phyloP scores from a whole-genome alignment of 2,797 vertebrate genomes.

The Sebastes melanostomus region DNA sequence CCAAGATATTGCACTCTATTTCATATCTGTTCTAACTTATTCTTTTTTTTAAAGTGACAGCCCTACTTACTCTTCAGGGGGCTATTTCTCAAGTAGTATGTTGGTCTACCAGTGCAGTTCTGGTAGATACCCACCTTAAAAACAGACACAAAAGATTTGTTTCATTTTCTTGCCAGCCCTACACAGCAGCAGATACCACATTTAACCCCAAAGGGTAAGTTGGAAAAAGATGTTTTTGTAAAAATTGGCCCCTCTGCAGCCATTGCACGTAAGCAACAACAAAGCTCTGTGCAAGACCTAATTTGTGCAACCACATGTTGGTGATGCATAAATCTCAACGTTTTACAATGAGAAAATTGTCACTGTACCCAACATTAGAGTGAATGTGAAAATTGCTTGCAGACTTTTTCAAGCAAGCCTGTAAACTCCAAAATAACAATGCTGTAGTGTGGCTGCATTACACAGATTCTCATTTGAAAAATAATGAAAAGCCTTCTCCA shows the following conservation, averaged over 20 bases:
- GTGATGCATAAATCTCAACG: background rate
- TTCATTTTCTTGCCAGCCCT: background rate
- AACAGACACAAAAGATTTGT: background rate
- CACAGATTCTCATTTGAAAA: background rate
- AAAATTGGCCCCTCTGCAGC: background rate
- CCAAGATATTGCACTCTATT: background rate
- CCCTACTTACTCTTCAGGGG: background rate
- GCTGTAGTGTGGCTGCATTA: background rate
- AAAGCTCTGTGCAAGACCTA: background rate
- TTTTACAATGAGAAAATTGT: background rate
- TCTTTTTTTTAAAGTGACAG: background rate
- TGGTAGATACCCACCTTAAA: background rate
- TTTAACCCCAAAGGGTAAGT: background rate
- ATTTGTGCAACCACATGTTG: background rate
- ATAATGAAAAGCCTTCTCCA: background rate
- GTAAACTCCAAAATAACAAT: background rate
- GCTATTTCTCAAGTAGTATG: background rate
- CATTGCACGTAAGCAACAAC: background rate
- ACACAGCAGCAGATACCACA: background rate
- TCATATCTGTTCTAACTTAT: background rate
- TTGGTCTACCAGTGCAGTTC: background rate
- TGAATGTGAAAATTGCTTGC: background rate
- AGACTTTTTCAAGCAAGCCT: background rate
- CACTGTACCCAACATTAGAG: background rate
- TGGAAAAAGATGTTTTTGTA: background rate